phyloP scores from a whole-genome alignment of 2,888 invertebrate genomes.

The Rhingia rostrata region DNA sequence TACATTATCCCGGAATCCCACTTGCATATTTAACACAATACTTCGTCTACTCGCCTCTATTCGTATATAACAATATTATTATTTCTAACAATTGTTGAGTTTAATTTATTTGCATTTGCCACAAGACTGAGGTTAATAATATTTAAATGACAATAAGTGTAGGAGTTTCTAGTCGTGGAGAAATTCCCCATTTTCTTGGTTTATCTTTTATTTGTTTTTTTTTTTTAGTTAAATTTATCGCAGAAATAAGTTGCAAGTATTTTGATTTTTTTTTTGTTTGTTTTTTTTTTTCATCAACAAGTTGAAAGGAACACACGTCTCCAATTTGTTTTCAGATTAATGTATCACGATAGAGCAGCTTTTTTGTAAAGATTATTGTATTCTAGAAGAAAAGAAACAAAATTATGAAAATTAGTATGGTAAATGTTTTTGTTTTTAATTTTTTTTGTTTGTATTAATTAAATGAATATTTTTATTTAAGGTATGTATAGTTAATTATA shows the following conservation, averaged over 20 bases:
- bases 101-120: conserved; percentile 4
- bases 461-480: no score
- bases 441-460: no score
- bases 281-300: not conserved
- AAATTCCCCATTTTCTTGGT: conserved; percentile 21
- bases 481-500: no score
- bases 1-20: conserved; percentile 69
- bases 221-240: not conserved
- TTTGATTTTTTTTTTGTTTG: not conserved
- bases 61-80: not conserved
- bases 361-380: not conserved
- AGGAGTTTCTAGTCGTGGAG: not conserved
- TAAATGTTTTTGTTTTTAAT: no score
- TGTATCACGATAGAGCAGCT: not conserved
- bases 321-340: conserved; percentile 21
- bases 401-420: not conserved
- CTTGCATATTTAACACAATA: conserved; percentile 60
- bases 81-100: conserved; percentile 16
- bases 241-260: not conserved
- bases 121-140: conserved; percentile 12
- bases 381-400: not conserved
- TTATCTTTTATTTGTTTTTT: no score
- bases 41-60: not conserved
- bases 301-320: conserved; percentile 28
- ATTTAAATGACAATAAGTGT: not conserved